These are phyloP conservation scores for Caiman crocodilus DNA, from an alignment of 2,797 vertebrate genomes.

Conservation along the genomic window DNA sequence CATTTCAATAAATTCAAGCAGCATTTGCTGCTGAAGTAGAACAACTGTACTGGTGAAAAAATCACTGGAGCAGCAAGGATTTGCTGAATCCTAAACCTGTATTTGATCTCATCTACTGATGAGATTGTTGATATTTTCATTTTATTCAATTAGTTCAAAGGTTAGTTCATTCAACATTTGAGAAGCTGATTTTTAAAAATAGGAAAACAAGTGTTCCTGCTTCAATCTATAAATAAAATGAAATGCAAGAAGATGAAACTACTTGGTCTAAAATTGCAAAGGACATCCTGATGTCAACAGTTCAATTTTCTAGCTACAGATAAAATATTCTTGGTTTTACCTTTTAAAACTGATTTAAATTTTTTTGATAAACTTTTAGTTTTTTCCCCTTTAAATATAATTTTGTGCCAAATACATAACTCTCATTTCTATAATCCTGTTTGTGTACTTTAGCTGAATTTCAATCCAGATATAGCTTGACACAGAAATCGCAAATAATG, in stretches of 20 bases:
- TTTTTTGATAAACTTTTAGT: not conserved
- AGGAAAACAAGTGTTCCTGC: not conserved
- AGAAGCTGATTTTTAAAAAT: not conserved
- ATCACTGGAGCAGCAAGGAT: not conserved
- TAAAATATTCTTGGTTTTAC: not conserved
- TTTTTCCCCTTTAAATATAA: not conserved
- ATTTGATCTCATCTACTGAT: not conserved
- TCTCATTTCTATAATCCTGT: not conserved
- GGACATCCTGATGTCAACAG: not conserved
- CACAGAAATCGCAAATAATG: not conserved
- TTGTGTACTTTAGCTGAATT: not conserved
- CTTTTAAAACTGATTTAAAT: not conserved
- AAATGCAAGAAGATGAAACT: not conserved
- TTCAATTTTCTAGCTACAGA: not conserved
- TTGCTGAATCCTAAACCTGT: not conserved
- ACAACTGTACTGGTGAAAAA: not conserved
- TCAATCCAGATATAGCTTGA: not conserved
- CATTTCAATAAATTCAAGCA: not conserved
- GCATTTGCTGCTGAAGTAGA: not conserved
- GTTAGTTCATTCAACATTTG: not conserved
- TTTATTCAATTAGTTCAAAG: not conserved
- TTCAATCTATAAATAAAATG: not conserved
- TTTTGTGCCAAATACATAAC: no score
- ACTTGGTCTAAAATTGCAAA: not conserved
- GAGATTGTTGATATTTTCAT: not conserved